Evolutionary conservation across 2,797 vertebrate genomes (phyloP), one percentile per base, ranked within the genome.

Genomic region (Pristis pectinata): DNA sequence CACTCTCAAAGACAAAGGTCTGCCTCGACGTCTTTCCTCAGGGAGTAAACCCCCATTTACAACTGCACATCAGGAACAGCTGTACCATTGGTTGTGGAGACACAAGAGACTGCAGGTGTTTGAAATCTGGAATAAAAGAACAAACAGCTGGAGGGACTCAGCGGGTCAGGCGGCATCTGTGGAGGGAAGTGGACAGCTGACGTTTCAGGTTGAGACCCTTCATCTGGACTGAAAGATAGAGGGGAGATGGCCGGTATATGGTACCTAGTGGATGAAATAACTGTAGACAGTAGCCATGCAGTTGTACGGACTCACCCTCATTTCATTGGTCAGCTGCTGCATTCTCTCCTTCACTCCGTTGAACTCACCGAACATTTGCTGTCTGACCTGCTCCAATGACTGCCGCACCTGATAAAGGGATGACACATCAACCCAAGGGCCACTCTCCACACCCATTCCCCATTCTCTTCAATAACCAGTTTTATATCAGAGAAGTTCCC

Each of bases 381-480:
- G 98, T 95, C 99, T 97, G 94, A 99, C 98, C 97, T 99, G 98
- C 97, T 99, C 99, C 97, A 99, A 96, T n/a, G 99, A 99, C 95
- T 98, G 98, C 96, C 99, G 98, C 95, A 99, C 98, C 99, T 99
- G 95, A 70, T 67, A n/a, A 74, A 56, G 67, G 94, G 72, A 74
- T 27, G 53, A 76, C 13, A 44, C 61, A 3, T 93, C 70, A 94
- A 94, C 72, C 13, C 15, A 49, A 30, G 83, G 44, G 15, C 79
- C 74, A 1, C 10, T n/a, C 44, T 83, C 13, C 9, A 59, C 56
- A 34, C 3, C 30, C 34, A 59, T 19, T 53, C 7, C 5, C n/a
- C 87, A 11, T 11, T 67, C 59, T 37, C n/a, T 17, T 19, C 85
- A 64, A 34, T 19, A 37, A 89, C 41, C 27, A 7, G 3, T 80